Base-by-base conservation (phyloP, 2,888 invertebrate genomes). In the Drosophila melanosoma region DNA sequence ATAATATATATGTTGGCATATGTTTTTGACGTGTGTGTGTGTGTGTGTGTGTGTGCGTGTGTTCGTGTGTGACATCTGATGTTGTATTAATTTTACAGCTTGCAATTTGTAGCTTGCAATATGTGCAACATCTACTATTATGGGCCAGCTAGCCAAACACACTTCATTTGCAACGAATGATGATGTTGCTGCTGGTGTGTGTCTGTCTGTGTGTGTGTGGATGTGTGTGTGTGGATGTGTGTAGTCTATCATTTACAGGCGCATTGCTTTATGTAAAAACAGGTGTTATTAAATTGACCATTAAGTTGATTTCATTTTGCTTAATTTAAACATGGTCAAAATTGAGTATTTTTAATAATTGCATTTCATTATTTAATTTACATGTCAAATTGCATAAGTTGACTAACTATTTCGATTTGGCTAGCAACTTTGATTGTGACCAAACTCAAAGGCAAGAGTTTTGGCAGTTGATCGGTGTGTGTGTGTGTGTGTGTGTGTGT, bases 41-140 rank as follows among this genome's bases (percentile, higher is more conserved):
- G 56, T 51, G 58, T 57, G 57, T 48, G 64, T 63, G 48, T 52
- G 64, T 71, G 64, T 51, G 51, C 1, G n/a, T 2, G 56, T 54
- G 60, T 42, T 61, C 63, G 53, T 54, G 65, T 77, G 58, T 54
- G 54, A 35, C 71, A 65, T 79, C 79, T 83, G 68, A 89, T 89
- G 87, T 81, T 73, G 82, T 77, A 85, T 89, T 89, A 76, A 89
- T 87, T 89, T 89, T 83, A 89, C 83, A 86, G 79, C 81, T 69
- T 84, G 76, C 82, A 85, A 70, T 72, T 74, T 70, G 73, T 58
- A 54, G 66, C 77, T 69, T 74, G 69, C 74, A 73, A 64, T 42
- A 68, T 42, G 67, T 59, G 57, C 53, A 79, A 52, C 65, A 70
- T 53, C 33, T 38, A 52, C 20, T 33, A 66, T 66, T 65, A 67